Evolutionary conservation across 2,113 vertebrate genomes (phyloP), one percentile per base, ranked within the genome.

Genomic region (Shinisaurus crocodilurus): DNA sequence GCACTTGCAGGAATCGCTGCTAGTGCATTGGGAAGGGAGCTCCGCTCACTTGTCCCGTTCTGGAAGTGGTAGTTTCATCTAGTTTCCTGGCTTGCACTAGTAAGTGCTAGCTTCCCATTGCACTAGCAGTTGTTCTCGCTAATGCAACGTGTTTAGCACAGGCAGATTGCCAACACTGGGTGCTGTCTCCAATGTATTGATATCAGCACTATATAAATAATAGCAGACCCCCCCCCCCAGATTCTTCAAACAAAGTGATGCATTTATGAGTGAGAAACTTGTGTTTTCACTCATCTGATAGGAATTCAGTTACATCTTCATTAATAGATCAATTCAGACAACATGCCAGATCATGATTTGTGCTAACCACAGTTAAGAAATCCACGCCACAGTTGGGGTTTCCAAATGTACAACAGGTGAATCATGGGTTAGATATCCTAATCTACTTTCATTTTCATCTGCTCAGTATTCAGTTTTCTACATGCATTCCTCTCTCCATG

Each of bases 241-340:
- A 37, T 34, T 70, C 23, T 77, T 45, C 75, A 48, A 76, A 90
- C 48, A 65, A 18, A 77, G 1, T 54, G 29, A 10, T 91, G 91
- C 88, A 32, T 89, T 93, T 90, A 69, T 7, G 27, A 85, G 94
- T 7, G 27, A 85, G 94, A 40, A 76, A 76, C 23, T n/a, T 89
- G 1, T 81, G 32, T 83, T 90, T 89, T 88, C 37, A 32, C 4
- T 90, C 74, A 93, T 91, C 75, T 89, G 88, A 88, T 94, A 84
- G 54, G 50, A 87, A 67, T 94, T 93, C 77, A 87, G 4, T 32
- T 87, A 48, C 15, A 1, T 32, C 45, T 63, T 54, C 77, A 27
- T 43, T 81, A 27, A 70, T 57, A 13, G 48, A 37, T 4, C 27
- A n/a, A 76, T 32, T 72, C 6, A 48, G 13, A 86, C 32, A 63